A percentile compares a stretch with the other conserved stretches of the same genome.
Evolutionary conservation across 2,888 invertebrate genomes (phyloP).

Genomic region (Lamellibrachia columna): DNA sequence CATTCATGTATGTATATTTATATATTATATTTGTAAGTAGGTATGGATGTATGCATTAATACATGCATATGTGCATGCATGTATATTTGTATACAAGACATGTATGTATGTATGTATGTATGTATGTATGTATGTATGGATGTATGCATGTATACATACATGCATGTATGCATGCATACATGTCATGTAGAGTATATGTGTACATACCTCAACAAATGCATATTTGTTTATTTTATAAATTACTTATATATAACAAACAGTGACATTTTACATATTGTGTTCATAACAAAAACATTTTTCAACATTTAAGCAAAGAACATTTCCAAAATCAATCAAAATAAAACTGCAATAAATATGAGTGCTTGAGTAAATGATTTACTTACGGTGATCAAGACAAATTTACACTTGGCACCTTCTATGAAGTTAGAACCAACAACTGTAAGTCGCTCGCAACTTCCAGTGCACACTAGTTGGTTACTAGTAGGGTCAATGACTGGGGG

Average conservation of each 20-base stretch:
- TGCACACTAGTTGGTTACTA: constrained; percentile 7
- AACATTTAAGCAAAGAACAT: neutral
- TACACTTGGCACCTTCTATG: neutral
- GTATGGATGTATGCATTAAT: neutral
- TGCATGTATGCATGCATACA: too few species aligned
- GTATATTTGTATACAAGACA: neutral
- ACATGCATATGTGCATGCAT: neutral
- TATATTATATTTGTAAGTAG: too few species aligned
- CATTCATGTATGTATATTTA: too few species aligned
- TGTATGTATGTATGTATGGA: neutral
- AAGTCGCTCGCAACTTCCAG: neutral
- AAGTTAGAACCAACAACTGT: neutral
- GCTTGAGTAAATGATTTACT: neutral
- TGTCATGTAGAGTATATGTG: too few species aligned
- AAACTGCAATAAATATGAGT: neutral
- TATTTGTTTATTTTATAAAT: too few species aligned
- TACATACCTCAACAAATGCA: too few species aligned
- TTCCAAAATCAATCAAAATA: neutral
- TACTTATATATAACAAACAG: too few species aligned
- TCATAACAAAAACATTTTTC: too few species aligned
- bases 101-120: neutral
- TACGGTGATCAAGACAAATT: neutral
- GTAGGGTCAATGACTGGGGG: constrained; percentile 21
- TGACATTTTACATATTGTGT: too few species aligned
- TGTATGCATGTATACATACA: too few species aligned